Percentiles rank a stretch among this genome's conserved stretches.
Evolutionary conservation across 2,113 vertebrate genomes (phyloP).

Genomic region (Megaceryle maxima): DNA sequence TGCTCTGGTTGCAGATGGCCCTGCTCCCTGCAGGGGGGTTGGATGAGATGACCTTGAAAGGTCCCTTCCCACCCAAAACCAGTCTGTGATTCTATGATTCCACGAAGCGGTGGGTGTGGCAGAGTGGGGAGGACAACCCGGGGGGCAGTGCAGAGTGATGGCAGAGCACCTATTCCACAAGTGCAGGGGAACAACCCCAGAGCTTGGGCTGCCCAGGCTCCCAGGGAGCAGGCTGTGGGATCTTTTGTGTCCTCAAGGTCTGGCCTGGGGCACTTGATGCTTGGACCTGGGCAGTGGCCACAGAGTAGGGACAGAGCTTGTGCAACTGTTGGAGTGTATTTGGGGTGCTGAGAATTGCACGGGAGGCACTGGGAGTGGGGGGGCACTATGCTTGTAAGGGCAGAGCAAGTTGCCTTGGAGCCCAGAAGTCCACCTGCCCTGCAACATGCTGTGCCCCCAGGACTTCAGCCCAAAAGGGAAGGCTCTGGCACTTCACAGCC

Average conservation of each 20-base stretch:
- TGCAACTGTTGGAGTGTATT: background rate
- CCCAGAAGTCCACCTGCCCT: background rate
- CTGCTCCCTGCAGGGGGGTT: no score
- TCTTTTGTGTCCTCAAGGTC: no score
- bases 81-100: no score
- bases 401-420: background rate
- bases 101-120: no score
- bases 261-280: no score
- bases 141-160: background rate
- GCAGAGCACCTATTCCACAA: background rate
- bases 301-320: background rate
- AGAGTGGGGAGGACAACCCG: background rate
- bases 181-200: background rate
- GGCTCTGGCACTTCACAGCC: no score
- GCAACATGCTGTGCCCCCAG: background rate
- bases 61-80: background rate
- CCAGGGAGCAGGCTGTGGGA: background rate
- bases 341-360: background rate
- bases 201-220: background rate
- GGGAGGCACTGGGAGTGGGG: background rate
- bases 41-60: no score
- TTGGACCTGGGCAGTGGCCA: fast-evolving
- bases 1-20: background rate
- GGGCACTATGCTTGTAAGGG: background rate
- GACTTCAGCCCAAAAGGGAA: background rate